Conservation (phyloP, 2,888 invertebrate genomes). For the Spilosoma lubricipeda region DNA sequence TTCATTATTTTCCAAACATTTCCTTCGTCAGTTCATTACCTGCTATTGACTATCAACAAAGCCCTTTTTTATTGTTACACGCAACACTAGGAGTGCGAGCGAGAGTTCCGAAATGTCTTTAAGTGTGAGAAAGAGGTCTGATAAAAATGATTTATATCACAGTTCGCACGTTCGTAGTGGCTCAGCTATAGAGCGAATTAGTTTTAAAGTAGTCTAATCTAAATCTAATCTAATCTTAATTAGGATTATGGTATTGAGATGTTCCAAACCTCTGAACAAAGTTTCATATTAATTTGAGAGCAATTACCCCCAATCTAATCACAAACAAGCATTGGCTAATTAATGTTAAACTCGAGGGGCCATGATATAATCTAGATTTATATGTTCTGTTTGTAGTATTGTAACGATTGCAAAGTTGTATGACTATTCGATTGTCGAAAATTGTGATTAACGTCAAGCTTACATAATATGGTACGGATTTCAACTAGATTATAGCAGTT, state of each 20-base stretch:
- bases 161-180: no score
- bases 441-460: background rate
- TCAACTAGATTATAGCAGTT: background rate
- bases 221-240: constrained; percentile 48
- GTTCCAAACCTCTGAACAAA: constrained; percentile 27
- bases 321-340: background rate
- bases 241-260: constrained; percentile 38
- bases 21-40: no score
- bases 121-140: no score
- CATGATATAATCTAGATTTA: background rate
- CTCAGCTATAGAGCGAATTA: no score
- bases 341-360: background rate
- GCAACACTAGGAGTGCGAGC: no score
- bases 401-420: background rate
- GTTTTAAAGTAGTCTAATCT: no score
- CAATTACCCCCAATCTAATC: constrained; percentile 29
- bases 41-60: no score
- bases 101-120: no score
- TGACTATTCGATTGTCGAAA: background rate
- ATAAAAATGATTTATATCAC: no score
- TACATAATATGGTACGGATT: background rate
- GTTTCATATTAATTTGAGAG: constrained; percentile 28
- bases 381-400: background rate
- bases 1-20: no score
- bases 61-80: no score